These are phyloP conservation scores for Conus ventricosus DNA, from an alignment of 1,140 invertebrate species.

Conservation along the genomic window DNA sequence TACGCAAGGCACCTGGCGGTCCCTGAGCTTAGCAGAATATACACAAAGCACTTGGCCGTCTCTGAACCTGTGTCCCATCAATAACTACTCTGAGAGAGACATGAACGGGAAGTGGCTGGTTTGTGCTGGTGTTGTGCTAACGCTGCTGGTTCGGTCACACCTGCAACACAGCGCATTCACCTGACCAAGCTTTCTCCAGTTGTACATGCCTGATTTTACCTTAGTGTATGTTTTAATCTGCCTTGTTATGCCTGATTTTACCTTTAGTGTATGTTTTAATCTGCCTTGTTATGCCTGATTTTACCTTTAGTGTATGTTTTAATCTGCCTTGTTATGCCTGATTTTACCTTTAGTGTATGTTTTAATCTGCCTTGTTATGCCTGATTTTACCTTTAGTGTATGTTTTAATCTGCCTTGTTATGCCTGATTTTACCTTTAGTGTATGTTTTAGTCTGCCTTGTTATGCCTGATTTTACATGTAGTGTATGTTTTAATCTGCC, in stretches of 20 bases:
- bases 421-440: neutral
- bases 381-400: no score
- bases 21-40: neutral
- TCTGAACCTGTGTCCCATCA: neutral
- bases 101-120: neutral
- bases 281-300: no score
- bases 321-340: no score
- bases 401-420: no score
- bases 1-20: slow-evolving; percentile 55
- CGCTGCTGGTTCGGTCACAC: neutral
- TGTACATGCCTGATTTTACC: neutral
- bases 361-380: no score
- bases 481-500: neutral
- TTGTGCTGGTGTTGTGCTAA: no score
- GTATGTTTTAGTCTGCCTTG: neutral
- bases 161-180: neutral
- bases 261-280: no score
- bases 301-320: no score
- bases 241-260: no score
- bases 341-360: no score
- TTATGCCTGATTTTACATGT: neutral
- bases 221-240: no score
- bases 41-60: neutral
- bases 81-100: neutral
- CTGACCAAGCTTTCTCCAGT: neutral